phyloP scores from a whole-genome alignment of 2,888 invertebrate genomes.

The Conops quadrifasciatus region DNA sequence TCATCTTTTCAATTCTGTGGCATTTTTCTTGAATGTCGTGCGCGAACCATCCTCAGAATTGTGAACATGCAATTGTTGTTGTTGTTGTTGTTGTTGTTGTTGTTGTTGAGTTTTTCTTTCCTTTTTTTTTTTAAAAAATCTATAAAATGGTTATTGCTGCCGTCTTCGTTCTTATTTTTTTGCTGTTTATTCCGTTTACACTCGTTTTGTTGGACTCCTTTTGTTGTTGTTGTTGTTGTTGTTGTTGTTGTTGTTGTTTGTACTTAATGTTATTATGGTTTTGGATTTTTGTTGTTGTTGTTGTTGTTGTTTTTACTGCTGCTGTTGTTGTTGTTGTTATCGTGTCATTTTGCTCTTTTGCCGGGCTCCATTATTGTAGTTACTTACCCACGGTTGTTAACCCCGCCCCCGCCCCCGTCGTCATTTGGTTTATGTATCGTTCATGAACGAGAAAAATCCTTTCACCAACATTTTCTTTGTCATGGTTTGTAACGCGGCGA shows the following conservation, averaged over 20 bases:
- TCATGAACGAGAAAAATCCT: conserved; percentile 15
- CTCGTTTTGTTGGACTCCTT: conserved; percentile 1
- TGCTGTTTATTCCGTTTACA: background rate
- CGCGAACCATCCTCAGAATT: background rate
- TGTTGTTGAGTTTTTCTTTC: background rate
- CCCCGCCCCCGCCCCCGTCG: background rate
- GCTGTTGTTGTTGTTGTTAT: conserved; percentile 16
- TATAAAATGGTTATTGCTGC: background rate
- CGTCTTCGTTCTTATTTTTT: background rate
- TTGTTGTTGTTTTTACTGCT: background rate
- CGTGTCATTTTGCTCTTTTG: background rate
- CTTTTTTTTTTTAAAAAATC: too few species aligned
- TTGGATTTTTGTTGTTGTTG: background rate
- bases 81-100: conserved; percentile 17
- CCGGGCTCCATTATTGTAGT: too few species aligned
- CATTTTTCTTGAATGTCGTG: conserved; percentile 34
- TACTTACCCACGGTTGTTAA: conserved; percentile 21
- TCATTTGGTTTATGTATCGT: conserved; percentile 2
- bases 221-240: background rate
- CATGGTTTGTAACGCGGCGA: conserved; percentile 36
- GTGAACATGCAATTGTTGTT: conserved; percentile 20
- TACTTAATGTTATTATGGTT: background rate
- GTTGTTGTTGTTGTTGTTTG: conserved; percentile 12
- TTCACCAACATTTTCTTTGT: conserved; percentile 18
- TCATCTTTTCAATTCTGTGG: conserved; percentile 9